Conservation (phyloP, 2,113 vertebrate species). For the Meles meles region DNA sequence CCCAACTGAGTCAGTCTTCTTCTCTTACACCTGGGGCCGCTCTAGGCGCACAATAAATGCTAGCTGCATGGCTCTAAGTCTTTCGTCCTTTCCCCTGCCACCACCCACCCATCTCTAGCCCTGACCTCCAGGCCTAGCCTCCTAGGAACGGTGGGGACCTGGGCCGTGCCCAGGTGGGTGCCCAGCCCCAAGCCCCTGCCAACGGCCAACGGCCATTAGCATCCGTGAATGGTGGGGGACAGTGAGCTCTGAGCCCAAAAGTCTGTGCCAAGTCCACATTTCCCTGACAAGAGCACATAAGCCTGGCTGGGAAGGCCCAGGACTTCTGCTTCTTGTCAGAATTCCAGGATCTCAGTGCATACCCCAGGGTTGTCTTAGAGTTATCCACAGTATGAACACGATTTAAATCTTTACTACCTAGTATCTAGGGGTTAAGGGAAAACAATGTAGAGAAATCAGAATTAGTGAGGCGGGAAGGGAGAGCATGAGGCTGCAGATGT, state of each 20-base stretch:
- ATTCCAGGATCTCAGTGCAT: neutral
- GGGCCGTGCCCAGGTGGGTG: neutral
- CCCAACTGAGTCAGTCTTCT: neutral
- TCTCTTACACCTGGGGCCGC: neutral
- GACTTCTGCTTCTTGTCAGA: neutral
- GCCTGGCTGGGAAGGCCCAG: too few relatives aligned
- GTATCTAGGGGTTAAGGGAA: neutral
- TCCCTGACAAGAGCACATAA: too few relatives aligned
- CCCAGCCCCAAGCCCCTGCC: neutral
- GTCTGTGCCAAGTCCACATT: neutral
- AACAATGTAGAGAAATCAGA: neutral
- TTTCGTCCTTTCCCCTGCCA: too few relatives aligned
- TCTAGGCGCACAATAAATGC: neutral
- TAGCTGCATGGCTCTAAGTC: neutral
- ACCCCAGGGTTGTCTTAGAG: neutral
- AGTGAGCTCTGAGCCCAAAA: neutral
- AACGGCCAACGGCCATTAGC: neutral
- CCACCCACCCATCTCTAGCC: too few relatives aligned
- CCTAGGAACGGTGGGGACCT: neutral
- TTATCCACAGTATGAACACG: rapidly evolving
- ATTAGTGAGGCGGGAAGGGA: neutral
- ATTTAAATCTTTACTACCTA: neutral
- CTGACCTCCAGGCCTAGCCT: neutral
- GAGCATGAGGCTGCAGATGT: neutral
- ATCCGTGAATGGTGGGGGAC: neutral